Base-by-base conservation (phyloP, 2,113 vertebrate species). In the Pterocles gutturalis region DNA sequence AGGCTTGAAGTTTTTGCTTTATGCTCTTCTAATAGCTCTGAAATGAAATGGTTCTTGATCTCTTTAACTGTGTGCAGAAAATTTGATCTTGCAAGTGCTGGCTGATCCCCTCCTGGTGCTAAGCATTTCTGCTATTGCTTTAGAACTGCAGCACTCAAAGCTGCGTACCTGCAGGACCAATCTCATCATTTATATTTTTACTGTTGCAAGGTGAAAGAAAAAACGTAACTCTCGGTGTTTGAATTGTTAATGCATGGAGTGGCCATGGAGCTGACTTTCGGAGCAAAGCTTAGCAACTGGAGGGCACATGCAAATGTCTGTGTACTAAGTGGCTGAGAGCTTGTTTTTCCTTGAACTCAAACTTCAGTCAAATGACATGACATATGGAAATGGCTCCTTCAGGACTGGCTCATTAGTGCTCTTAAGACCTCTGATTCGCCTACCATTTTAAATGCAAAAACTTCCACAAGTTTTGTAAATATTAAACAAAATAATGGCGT, bases 321-420 rank as follows among this genome's bases (percentile, higher is more conserved):
- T 67, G 78, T 91, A 60, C 48, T 64, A 97, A 92, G 53, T 9
- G 34, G 19, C 36, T 65, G 45, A 89, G 48, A 86, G 60, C 77
- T 46, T 62, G 53, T 66, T 94, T 92, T 87, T n/a, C 34, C 77
- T 92, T 87, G 67, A 97, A 71, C 60, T 89, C 65, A 87, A 57
- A 75, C 33, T 84, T 84, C 36, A 82, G 38, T n/a, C 41, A 91
- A 89, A 82, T 41, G 69, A 79, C 46, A 58, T 67, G 92, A 81
- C 69, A 84, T 53, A 79, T 49, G 77, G 55, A 95, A 95, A 95
- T 38, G 10, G 31, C 11, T 90, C 28, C 70, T 89, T 87, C 92
- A 76, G 89, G 69, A 91, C 2, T 45, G 22, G 45, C 61, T 93
- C 65, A 58, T 89, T 71, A 78, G 21, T 57, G 55, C 48, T 89